Base-by-base conservation (phyloP, 2,888 invertebrate species). In the Smittia sp. region DNA sequence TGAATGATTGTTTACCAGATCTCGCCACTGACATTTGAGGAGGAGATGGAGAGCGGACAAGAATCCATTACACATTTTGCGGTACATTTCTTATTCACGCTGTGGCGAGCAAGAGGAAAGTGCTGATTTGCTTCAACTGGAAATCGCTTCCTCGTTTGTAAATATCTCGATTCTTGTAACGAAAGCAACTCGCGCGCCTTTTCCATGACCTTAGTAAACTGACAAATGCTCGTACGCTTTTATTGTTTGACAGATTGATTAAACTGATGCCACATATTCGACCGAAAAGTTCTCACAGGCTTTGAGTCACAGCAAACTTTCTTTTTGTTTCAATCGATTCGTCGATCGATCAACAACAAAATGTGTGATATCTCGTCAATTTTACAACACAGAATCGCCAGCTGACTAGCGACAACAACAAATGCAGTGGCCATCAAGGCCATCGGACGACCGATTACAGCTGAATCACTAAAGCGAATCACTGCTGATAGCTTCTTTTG, bases 1-100 rank as follows among this genome's bases (percentile, higher is more conserved):
- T 58, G 58, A 58, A 18, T 58, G 58, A 58, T 58, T 58, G 22
- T n/a, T n/a, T n/a, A n/a, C 58, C 58, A 18, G 58, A 58, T 58
- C 18, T 58, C n/a, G 58, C 22, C 22, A 58, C 58, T 18, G 58
- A 22, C 22, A 22, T 15, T 46, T 46, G n/a, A 13, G n/a, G n/a
- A n/a, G 46, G 46, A 46, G n/a, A 46, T 32, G 9, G 32, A 32
- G 32, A 46, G 11, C n/a, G 15, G n/a, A 46, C 11, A n/a, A 3
- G 11, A 46, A 46, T 58, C 58, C 58, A 58, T 58, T 58, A 58
- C 7, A 22, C 22, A 58, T 58, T 58, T 22, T 58, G 58, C 22
- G 58, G 58, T 58, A 22, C 18, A 58, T 6, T 22, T 58, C 22
- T 58, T 22, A 22, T 58, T 20, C 46, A 15, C 32, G 32, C 9